phyloP scores from a whole-genome alignment of 2,888 invertebrate species.

The Polydrusus pterygomalis region DNA sequence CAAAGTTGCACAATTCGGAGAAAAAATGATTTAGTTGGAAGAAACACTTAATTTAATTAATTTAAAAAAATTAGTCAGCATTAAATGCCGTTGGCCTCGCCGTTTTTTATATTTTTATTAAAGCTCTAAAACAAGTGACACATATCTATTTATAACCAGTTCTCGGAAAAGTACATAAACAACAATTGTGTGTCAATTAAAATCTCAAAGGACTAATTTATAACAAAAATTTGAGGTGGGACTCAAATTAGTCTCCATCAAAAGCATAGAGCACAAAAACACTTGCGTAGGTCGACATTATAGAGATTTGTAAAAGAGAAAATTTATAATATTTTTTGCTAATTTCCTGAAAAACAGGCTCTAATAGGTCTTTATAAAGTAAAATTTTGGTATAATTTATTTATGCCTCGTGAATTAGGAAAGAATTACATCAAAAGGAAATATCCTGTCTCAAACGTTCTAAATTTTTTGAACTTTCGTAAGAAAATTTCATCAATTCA shows the following conservation, averaged over 20 bases:
- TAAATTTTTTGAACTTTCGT: background rate
- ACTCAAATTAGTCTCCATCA: background rate
- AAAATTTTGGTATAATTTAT: background rate
- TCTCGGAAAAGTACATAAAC: background rate
- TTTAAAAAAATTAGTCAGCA: background rate
- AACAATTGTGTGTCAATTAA: background rate
- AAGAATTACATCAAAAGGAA: conserved; percentile 8
- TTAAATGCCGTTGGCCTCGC: background rate
- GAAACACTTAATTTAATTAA: no score
- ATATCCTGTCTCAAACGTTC: background rate
- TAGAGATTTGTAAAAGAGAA: conserved; percentile 5
- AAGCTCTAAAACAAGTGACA: no score
- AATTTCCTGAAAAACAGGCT: background rate
- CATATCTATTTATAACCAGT: background rate
- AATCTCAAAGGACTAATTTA: conserved; percentile 3
- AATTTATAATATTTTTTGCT: conserved; percentile 12
- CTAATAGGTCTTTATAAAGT: conserved; percentile 10
- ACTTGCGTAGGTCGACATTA: conserved; percentile 10
- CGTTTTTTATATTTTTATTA: background rate
- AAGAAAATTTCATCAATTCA: background rate
- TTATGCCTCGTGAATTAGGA: background rate
- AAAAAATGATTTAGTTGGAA: no score
- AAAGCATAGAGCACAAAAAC: conserved; percentile 6
- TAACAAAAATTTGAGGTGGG: background rate
- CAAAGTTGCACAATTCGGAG: no score